Evolutionary conservation across 1,140 invertebrate genomes (phyloP).

Genomic region (Lutraria rhynchaena): DNA sequence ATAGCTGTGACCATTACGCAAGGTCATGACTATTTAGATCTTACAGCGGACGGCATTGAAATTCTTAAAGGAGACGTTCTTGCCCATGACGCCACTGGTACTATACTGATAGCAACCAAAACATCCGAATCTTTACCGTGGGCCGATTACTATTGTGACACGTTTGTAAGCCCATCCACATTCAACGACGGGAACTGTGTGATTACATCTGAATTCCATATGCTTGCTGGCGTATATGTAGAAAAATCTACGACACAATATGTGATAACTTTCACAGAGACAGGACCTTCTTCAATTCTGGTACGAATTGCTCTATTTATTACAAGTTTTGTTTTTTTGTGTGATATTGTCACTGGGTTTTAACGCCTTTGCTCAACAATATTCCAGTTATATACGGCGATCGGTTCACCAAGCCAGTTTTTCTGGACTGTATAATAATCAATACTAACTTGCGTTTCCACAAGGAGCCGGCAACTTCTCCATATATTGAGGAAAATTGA

Average conservation of each 20-base stretch:
- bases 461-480: too few species aligned
- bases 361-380: too few species aligned
- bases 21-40: not conserved
- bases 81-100: not conserved
- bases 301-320: too few species aligned
- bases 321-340: too few species aligned
- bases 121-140: not conserved
- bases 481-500: too few species aligned
- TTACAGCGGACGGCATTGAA: not conserved
- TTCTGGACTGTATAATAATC: too few species aligned
- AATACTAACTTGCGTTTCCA: too few species aligned
- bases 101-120: conserved; percentile 1
- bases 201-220: not conserved
- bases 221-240: conserved; percentile 11
- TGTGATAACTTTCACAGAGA: not conserved
- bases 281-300: conserved; percentile 6
- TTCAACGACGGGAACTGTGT: not conserved
- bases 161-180: not conserved
- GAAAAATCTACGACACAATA: conserved; percentile 4
- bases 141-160: not conserved
- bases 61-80: conserved; percentile 21
- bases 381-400: too few species aligned
- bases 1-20: not conserved
- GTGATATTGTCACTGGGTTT: too few species aligned
- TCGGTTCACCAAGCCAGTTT: too few species aligned